Evolutionary conservation across 2,888 invertebrate species (phyloP).

Genomic region (Daptonema setosum): DNA sequence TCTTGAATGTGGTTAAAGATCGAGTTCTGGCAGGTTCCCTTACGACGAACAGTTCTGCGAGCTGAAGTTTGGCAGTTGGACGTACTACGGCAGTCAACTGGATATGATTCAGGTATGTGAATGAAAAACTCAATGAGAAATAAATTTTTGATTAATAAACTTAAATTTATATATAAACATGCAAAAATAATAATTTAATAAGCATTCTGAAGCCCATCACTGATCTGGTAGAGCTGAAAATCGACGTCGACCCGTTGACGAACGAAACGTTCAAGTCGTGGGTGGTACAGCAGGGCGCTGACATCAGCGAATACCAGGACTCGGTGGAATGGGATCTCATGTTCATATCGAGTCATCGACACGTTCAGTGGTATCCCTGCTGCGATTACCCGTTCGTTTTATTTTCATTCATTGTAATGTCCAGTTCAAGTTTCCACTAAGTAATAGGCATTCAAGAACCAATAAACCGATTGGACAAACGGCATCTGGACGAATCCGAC

Average conservation of each 20-base stretch:
- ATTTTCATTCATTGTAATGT: too few species aligned
- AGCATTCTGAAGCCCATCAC: neutral
- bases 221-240: neutral
- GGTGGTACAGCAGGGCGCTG: conserved; percentile 16
- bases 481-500: too few species aligned
- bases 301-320: conserved; percentile 17
- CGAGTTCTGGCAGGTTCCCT: conserved; percentile 22
- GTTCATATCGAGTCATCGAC: conserved; percentile 36
- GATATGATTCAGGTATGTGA: conserved; percentile 20
- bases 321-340: conserved; percentile 25
- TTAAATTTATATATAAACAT: too few species aligned
- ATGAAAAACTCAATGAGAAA: too few species aligned
- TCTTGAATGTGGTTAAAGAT: too few species aligned
- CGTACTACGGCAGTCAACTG: conserved; percentile 22
- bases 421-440: too few species aligned
- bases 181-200: neutral
- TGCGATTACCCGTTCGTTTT: conserved; percentile 23
- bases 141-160: too few species aligned
- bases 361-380: conserved; percentile 38
- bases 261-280: conserved; percentile 14
- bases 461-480: too few species aligned
- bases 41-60: conserved; percentile 24
- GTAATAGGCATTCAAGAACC: too few species aligned
- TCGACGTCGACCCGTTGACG: neutral
- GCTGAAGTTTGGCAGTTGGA: conserved; percentile 25